Conservation (phyloP, 1,140 invertebrate genomes). For the Sitobion miscanthi region DNA sequence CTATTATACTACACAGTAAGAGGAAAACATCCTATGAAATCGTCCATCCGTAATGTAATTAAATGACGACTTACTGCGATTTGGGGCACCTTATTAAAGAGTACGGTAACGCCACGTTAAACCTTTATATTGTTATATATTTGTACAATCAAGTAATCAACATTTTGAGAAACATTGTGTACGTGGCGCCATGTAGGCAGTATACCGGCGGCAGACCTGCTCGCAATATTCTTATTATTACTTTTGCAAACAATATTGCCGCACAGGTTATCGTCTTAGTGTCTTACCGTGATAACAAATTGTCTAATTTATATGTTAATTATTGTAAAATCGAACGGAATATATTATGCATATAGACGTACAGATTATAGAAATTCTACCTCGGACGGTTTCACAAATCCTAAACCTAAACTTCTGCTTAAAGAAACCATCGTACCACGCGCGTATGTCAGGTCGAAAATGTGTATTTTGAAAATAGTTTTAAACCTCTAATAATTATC, state of each 20-base stretch:
- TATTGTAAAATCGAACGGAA: background rate
- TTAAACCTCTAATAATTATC: background rate
- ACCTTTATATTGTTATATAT: background rate
- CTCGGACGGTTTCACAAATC: background rate
- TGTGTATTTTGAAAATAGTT: background rate
- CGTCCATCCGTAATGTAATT: background rate
- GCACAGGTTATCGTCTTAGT: background rate
- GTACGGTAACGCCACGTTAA: background rate
- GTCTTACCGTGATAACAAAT: background rate
- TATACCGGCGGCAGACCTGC: background rate
- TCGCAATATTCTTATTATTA: background rate
- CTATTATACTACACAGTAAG: no score
- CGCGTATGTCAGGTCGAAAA: background rate
- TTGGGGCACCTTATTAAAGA: background rate
- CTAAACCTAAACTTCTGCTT: no score
- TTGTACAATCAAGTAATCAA: background rate
- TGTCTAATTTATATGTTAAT: slow-evolving; percentile 12
- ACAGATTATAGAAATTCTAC: background rate
- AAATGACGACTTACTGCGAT: background rate
- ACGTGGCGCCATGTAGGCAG: background rate
- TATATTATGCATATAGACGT: background rate
- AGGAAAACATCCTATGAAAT: background rate
- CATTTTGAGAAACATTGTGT: background rate
- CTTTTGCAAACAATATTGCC: background rate
- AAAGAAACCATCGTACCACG: background rate